Evolutionary conservation across 2,797 vertebrate species (phyloP).

Genomic region (Mallotus villosus): DNA sequence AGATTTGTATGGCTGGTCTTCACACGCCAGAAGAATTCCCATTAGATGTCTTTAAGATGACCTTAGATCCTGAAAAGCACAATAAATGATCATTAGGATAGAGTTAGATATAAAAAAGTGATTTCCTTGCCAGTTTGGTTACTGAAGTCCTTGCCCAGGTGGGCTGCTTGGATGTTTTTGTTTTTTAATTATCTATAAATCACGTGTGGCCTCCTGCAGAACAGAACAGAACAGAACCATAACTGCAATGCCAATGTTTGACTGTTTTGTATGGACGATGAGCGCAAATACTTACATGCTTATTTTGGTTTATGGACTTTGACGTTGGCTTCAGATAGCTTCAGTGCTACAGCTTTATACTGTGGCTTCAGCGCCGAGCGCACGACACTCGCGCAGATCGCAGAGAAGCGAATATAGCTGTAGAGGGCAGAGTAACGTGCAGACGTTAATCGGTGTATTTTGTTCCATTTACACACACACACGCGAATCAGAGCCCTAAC

Average conservation of each 20-base stretch:
- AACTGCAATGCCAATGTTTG: neutral
- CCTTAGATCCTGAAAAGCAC: constrained; percentile 49
- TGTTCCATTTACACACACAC: no score
- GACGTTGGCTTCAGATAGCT: constrained; percentile 75
- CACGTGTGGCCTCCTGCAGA: neutral
- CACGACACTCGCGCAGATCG: constrained; percentile 87
- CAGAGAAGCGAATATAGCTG: constrained; percentile 94
- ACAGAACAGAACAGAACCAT: neutral
- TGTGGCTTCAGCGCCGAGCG: constrained; percentile 87
- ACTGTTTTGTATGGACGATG: neutral
- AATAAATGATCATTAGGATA: neutral
- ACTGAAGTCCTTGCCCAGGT: neutral
- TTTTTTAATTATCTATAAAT: neutral
- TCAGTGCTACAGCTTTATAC: constrained; percentile 76
- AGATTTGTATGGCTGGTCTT: constrained; percentile 29
- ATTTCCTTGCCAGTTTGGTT: no score
- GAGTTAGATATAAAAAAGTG: no score
- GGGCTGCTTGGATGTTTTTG: no score
- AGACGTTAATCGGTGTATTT: constrained; percentile 29
- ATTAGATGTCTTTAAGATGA: constrained; percentile 23
- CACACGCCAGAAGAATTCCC: constrained; percentile 27
- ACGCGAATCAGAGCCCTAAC: no score
- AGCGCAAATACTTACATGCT: constrained; percentile 53
- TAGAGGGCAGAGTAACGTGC: constrained; percentile 19
- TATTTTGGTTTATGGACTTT: constrained; percentile 70